Evolutionary conservation across 2,113 vertebrate genomes (phyloP).

Genomic region (Pedionomus torquatus): DNA sequence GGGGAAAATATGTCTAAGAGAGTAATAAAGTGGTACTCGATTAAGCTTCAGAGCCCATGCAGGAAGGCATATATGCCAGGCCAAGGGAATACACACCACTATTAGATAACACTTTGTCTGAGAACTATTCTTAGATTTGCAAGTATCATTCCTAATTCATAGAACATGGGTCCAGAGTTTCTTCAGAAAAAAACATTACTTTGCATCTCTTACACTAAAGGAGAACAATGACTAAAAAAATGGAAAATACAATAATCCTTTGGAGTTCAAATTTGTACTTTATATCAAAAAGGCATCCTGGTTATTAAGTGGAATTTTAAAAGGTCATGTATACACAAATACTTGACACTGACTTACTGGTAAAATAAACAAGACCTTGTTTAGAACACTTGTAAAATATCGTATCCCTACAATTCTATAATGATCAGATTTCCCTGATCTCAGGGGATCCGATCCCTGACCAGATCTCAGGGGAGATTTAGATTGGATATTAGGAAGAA

Average conservation of each 20-base stretch:
- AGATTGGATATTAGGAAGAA: no score
- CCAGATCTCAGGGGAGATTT: no score
- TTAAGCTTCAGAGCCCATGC: not conserved
- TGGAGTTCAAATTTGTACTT: not conserved
- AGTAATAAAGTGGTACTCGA: not conserved
- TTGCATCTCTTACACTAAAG: not conserved
- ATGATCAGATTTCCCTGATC: no score
- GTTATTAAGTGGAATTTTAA: not conserved
- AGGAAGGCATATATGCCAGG: not conserved
- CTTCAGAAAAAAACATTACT: not conserved
- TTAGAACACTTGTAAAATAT: not conserved
- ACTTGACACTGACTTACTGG: not conserved
- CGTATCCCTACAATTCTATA: not conserved
- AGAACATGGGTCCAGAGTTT: not conserved
- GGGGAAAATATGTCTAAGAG: not conserved
- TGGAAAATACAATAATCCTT: not conserved
- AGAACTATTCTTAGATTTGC: not conserved
- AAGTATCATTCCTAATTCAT: not conserved
- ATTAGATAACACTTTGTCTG: not conserved
- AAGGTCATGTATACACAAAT: not conserved
- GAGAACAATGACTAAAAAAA: not conserved
- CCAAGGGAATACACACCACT: not conserved
- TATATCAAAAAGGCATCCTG: not conserved
- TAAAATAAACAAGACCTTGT: not conserved
- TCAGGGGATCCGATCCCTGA: no score